These are phyloP conservation scores for Cydia strobilella DNA, from an alignment of 1,140 invertebrate species.

Conservation along the genomic window DNA sequence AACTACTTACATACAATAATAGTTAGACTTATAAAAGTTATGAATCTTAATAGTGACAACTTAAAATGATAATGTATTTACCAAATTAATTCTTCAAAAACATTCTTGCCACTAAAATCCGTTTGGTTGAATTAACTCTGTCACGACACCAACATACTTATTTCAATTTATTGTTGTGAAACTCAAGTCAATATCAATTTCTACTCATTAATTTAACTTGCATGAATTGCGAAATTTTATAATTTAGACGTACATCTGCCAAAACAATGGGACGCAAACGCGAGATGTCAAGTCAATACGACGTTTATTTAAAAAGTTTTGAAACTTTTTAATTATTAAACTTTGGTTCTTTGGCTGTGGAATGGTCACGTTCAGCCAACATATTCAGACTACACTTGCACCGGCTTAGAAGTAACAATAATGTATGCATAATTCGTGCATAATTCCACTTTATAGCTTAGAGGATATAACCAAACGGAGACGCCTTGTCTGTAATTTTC, in stretches of 20 bases:
- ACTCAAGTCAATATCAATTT: not conserved
- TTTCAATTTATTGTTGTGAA: not conserved
- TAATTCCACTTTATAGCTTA: too few species aligned
- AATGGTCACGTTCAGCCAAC: not conserved
- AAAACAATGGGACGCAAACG: not conserved
- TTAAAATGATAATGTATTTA: too few species aligned
- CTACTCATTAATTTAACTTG: not conserved
- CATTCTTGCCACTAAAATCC: not conserved
- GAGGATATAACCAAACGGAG: too few species aligned
- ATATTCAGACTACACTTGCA: too few species aligned
- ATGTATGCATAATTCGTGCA: too few species aligned
- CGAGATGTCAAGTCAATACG: not conserved
- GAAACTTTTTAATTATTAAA: conserved; percentile 14
- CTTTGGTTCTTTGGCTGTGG: not conserved
- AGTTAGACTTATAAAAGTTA: too few species aligned
- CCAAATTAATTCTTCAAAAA: too few species aligned
- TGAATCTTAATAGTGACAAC: too few species aligned
- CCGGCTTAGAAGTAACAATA: too few species aligned
- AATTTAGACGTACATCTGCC: not conserved
- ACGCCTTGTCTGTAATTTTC: too few species aligned
- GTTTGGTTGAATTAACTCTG: not conserved
- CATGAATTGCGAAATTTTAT: not conserved
- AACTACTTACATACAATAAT: too few species aligned
- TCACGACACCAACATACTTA: not conserved
- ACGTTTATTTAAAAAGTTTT: conserved; percentile 3